Evolutionary conservation across 1,140 invertebrate species (phyloP), one percentile per base, ranked within the genome.

Genomic region (Berghia stephanieae): DNA sequence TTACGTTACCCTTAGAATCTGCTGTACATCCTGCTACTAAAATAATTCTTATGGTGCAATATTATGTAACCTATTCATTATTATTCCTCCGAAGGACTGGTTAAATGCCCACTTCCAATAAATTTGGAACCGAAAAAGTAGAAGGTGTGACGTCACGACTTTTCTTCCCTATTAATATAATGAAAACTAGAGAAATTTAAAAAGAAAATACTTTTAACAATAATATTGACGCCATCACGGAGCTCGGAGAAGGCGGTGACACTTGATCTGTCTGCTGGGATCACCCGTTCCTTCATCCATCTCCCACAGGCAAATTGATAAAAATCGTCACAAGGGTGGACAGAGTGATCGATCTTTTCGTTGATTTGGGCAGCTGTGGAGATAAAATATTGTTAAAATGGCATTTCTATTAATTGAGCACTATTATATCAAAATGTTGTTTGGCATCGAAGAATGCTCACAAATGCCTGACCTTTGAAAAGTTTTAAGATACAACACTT

Each of bases 261-360:
- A 21, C 49, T 77, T 0, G 78, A 78, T 38, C 67, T 60, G 63
- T 84, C 82, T 27, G 81, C 80, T 0, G 85, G 81, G 16, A 86
- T 83, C 18, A 80, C 63, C 34, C 82, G 70, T 24, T 69, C 70
- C 60, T 82, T 83, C 10, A 79, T 77, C 85, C 85, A 87, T 5
- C 55, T n/a, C 0, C 86, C 96, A 86, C 97, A 99, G 0, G 97
- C 93, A 89, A 95, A 98, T 72, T 95, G 91, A 88, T 98, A 99
- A 90, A 99, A 98, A 89, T 92, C 90, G 16, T 90, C 85, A 80
- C 92, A 93, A 3, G 92, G 91, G 49, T 89, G 81, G 2, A 88
- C 86, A 2, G 82, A 88, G 8, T 81, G 70, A 78, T 93, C 90
- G 78, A 93, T 88, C 40, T 88, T 86, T 5, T 86, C 84, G 6